Evolutionary conservation across 2,113 vertebrate species (phyloP).

Genomic region (Petrocephalus microphthalmus): DNA sequence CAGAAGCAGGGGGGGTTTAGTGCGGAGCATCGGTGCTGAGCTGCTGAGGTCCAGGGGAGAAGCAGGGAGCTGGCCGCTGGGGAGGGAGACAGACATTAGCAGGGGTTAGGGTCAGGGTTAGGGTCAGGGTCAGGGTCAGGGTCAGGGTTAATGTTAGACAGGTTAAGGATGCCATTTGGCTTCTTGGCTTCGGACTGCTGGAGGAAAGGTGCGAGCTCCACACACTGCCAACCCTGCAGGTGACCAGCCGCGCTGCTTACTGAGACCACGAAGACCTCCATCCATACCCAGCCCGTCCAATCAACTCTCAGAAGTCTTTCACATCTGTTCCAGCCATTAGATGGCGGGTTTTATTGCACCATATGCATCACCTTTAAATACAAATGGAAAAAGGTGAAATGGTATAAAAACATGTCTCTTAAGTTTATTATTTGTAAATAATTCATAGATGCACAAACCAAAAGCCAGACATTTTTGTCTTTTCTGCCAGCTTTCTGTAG

Average conservation of each 20-base stretch:
- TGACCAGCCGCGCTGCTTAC: no score
- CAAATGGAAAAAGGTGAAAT: background rate
- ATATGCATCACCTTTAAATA: background rate
- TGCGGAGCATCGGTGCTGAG: background rate
- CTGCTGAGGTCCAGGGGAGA: background rate
- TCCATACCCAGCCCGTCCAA: no score
- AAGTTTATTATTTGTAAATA: background rate
- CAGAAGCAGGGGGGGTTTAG: background rate
- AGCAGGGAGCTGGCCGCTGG: background rate
- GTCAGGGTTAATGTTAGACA: no score
- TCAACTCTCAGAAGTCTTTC: background rate
- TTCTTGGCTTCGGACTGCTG: background rate
- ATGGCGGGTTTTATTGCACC: background rate
- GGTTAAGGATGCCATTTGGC: background rate
- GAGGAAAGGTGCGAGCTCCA: background rate
- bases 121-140: no score
- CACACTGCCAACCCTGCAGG: background rate
- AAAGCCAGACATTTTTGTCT: background rate
- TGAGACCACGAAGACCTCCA: background rate
- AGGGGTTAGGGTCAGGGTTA: no score
- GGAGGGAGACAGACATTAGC: background rate
- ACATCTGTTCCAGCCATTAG: background rate
- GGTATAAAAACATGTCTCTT: background rate
- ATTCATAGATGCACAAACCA: background rate
- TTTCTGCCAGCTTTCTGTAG: background rate